phyloP scores from a whole-genome alignment of 1,140 invertebrate genomes.

The Fopius arisanus region DNA sequence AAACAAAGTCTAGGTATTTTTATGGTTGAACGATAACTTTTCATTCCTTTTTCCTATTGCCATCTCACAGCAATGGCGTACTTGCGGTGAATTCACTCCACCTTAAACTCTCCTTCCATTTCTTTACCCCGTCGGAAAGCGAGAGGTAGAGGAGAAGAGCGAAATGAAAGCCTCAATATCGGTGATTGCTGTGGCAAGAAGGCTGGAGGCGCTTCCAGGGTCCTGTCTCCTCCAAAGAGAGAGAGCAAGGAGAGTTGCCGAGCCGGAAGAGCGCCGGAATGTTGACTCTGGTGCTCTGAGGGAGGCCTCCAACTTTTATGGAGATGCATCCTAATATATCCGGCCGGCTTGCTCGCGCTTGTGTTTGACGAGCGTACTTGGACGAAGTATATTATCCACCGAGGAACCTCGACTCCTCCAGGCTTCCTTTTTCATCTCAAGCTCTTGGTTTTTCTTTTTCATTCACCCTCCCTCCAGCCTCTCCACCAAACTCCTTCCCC shows the following conservation, averaged over 20 bases:
- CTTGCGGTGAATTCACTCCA: neutral
- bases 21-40: neutral
- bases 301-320: constrained; percentile 61
- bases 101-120: neutral
- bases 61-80: neutral
- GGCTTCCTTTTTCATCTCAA: constrained; percentile 30
- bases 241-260: constrained; percentile 38
- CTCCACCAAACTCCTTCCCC: too few species aligned
- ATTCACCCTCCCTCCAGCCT: neutral
- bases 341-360: constrained; percentile 62
- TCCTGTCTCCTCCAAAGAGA: neutral
- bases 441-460: constrained; percentile 40
- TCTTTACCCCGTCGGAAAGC: neutral
- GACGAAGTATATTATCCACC: constrained; percentile 63
- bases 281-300: constrained; percentile 59
- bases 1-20: neutral
- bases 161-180: constrained; percentile 66
- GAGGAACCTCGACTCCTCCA: constrained; percentile 41
- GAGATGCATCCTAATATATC: constrained; percentile 66
- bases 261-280: constrained; percentile 44
- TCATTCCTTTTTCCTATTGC: neutral
- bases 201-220: constrained; percentile 41
- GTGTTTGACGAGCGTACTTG: constrained; percentile 65
- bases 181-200: constrained; percentile 64
- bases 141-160: constrained; percentile 41